Conservation (phyloP, 2,113 vertebrate genomes). For the Oxyruncus cristatus region DNA sequence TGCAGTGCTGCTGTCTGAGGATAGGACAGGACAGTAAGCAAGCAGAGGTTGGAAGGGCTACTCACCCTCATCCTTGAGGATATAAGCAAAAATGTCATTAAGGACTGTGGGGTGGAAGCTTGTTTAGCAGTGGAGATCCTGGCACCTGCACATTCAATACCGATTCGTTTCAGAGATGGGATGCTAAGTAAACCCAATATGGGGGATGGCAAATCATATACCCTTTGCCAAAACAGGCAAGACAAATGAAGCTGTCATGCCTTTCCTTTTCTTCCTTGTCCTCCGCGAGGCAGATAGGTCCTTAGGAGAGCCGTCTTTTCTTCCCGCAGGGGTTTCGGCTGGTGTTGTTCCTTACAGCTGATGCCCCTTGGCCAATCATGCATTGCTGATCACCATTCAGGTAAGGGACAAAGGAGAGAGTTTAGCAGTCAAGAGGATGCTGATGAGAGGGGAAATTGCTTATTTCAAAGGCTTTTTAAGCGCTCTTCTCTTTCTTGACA, state of each 20-base stretch:
- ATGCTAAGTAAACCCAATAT: neutral
- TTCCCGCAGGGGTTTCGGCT: neutral
- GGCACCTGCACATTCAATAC: neutral
- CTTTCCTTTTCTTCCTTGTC: neutral
- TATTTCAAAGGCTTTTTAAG: conserved; percentile 57
- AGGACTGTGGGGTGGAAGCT: neutral
- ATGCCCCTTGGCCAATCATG: conserved; percentile 51
- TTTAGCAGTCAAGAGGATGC: conserved; percentile 29
- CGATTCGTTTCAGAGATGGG: neutral
- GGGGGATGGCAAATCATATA: neutral
- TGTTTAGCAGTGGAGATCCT: neutral
- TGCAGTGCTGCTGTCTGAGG: neutral
- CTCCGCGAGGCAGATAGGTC: neutral
- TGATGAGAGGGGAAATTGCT: conserved; percentile 63
- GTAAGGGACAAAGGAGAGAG: conserved; percentile 66
- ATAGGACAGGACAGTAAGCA: neutral
- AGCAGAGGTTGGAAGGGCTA: neutral
- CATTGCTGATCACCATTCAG: conserved; percentile 66
- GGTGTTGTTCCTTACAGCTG: conserved; percentile 45
- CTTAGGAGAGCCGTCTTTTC: neutral
- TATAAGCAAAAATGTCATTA: neutral
- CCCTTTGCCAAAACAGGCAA: neutral
- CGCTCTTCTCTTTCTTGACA: conserved; percentile 36
- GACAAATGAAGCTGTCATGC: neutral
- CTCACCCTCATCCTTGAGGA: neutral